Conservation (phyloP, 2,888 invertebrate species). For the Coremacera marginata region DNA sequence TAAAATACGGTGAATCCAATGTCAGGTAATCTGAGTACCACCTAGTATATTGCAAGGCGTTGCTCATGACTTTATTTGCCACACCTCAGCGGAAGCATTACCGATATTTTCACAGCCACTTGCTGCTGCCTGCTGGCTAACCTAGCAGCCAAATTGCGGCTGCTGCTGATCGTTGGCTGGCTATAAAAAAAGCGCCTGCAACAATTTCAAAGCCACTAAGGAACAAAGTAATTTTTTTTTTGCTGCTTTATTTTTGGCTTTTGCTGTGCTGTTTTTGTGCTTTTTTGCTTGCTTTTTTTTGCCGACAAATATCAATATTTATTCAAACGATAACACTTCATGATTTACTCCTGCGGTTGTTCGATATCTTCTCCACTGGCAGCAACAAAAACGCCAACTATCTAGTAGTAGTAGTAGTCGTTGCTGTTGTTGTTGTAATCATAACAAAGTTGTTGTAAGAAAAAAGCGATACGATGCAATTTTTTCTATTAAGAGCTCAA, state of each 20-base stretch:
- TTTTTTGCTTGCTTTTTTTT: neutral
- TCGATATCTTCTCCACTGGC: slow-evolving; percentile 15
- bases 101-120: slow-evolving; percentile 18
- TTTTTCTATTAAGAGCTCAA: slow-evolving; percentile 36
- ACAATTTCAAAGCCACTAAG: neutral
- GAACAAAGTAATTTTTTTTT: slow-evolving; percentile 12
- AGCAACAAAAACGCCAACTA: slow-evolving; percentile 14
- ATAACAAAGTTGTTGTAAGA: neutral
- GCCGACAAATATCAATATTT: slow-evolving; percentile 62
- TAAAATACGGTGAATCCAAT: neutral
- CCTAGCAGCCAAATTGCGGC: neutral
- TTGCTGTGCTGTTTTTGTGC: neutral
- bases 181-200: neutral
- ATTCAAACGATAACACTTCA: slow-evolving; percentile 67
- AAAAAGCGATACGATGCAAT: neutral
- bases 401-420: slow-evolving; percentile 1
- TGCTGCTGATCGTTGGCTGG: neutral
- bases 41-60: slow-evolving; percentile 15
- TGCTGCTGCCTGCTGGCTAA: slow-evolving; percentile 1
- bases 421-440: slow-evolving; percentile 9
- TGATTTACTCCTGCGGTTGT: slow-evolving; percentile 58
- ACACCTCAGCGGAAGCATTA: slow-evolving; percentile 35
- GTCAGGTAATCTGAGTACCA: neutral
- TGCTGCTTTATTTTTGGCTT: neutral
- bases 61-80: slow-evolving; percentile 35